Evolutionary conservation across 1,140 invertebrate species (phyloP).

Genomic region (Trichomalopsis sarcophagae): DNA sequence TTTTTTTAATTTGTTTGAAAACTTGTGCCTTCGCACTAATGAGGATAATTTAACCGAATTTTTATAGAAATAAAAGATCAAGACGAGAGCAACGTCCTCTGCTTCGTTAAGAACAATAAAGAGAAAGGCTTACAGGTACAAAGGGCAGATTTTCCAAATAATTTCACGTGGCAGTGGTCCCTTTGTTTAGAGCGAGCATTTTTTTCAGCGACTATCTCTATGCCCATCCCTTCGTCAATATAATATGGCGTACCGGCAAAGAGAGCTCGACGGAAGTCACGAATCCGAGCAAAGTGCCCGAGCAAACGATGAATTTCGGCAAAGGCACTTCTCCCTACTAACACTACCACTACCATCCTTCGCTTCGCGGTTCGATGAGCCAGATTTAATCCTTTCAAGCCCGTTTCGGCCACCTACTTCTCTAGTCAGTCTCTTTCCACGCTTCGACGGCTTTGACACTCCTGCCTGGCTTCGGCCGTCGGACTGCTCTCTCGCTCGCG

Average conservation of each 20-base stretch:
- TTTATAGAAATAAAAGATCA: too few species aligned
- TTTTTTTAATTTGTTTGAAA: background rate
- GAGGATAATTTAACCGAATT: background rate
- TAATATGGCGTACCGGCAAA: slow-evolving; percentile 32
- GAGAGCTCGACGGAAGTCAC: slow-evolving; percentile 53
- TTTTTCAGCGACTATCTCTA: background rate
- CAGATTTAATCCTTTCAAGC: slow-evolving; percentile 67
- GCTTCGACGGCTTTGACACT: slow-evolving; percentile 36
- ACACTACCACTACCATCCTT: slow-evolving; percentile 52
- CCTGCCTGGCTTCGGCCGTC: background rate
- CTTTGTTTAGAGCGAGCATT: slow-evolving; percentile 59
- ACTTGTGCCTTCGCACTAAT: background rate
- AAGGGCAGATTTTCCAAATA: slow-evolving; percentile 68
- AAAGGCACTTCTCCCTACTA: slow-evolving; percentile 54
- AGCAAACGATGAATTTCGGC: slow-evolving; percentile 64
- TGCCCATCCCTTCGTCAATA: background rate
- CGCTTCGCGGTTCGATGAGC: slow-evolving; percentile 65
- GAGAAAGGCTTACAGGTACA: slow-evolving; percentile 53
- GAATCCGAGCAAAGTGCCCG: slow-evolving; percentile 59
- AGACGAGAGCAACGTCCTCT: background rate
- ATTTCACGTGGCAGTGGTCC: slow-evolving; percentile 62
- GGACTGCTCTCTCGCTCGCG: background rate
- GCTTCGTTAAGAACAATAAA: slow-evolving; percentile 33
- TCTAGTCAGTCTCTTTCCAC: background rate
- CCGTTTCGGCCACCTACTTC: slow-evolving; percentile 46